Evolutionary conservation across 2,888 invertebrate species (phyloP).

Genomic region (Perizoma affinitatum): DNA sequence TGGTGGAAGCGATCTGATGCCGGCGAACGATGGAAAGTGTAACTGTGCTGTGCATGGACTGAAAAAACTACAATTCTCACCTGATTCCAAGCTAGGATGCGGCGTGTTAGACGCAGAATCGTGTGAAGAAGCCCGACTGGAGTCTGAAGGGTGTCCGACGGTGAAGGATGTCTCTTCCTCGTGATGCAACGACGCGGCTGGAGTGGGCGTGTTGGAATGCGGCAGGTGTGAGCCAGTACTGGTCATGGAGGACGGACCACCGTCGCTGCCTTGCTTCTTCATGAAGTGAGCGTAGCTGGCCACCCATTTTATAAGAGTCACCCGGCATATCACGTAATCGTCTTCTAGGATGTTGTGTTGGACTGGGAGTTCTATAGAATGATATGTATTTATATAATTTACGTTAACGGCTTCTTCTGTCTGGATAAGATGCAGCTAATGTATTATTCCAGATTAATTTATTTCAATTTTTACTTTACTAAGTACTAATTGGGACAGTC

Average conservation of each 20-base stretch:
- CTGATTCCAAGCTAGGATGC: slow-evolving; percentile 86
- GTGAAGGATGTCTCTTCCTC: slow-evolving; percentile 80
- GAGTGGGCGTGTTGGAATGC: slow-evolving; percentile 71
- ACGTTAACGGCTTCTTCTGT: no score
- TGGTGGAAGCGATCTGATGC: no score
- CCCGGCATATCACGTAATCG: slow-evolving; percentile 89
- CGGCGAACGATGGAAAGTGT: no score
- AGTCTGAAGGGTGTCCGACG: slow-evolving; percentile 76
- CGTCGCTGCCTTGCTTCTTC: slow-evolving; percentile 83
- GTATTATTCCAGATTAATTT: no score
- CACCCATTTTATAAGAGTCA: slow-evolving; percentile 95
- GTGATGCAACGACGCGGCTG: slow-evolving; percentile 69
- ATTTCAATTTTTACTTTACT: no score
- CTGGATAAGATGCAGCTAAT: no score
- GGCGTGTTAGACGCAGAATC: slow-evolving; percentile 81
- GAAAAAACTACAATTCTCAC: slow-evolving; percentile 52
- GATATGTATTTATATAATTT: not conserved
- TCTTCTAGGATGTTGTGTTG: slow-evolving; percentile 89
- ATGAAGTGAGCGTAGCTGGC: slow-evolving; percentile 92
- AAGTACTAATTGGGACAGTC: no score
- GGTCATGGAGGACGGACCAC: slow-evolving; percentile 76
- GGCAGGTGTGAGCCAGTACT: slow-evolving; percentile 72
- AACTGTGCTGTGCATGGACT: no score
- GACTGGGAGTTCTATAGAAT: slow-evolving; percentile 86
- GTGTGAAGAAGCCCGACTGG: slow-evolving; percentile 78